Base-by-base conservation (phyloP, 2,797 vertebrate genomes). In the Calcarius lapponicus region DNA sequence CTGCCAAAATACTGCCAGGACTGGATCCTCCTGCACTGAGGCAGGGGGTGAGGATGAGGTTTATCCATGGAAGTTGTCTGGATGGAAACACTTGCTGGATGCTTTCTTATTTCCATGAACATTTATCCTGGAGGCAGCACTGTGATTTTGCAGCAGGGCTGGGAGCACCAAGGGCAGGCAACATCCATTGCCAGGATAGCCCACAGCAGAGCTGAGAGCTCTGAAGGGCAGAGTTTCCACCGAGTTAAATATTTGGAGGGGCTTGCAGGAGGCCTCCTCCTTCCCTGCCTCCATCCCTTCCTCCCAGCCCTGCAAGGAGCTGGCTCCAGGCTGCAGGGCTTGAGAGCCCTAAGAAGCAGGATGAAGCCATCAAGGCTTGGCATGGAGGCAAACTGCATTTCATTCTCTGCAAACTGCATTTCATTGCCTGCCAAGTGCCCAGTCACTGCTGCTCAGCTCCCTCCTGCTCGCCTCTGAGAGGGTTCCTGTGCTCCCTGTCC, bases 321-420 rank as follows among this genome's bases (percentile, higher is more conserved):
- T 36, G 29, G 86, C 90, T 90, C 65, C 83, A 62, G 86, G 80
- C 61, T 3, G 6, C 60, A 4, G 81, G 34, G 50, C 58, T 20
- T 22, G 58, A 76, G 91, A 93, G 88, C 80, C 84, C 87, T 17
- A 48, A 34, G 7, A 82, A 92, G 92, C 51, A 80, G 56, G 45
- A 34, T 1, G 75, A 42, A 89, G 84, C 91, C 91, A 95, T 91
- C 91, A 95, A 64, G 89, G 69, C 89, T 95, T 96, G 95, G 96
- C 84, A 4, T 42, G 7, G 64, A 93, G 71, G 89, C 86, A 85
- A 89, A 16, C 66, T 53, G 50, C 67, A 40, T 31, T 51, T 71
- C 67, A 18, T 31, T 19, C 36, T 80, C 57, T 74, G 83, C 86
- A 54, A 80, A 5, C 58, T 73, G 94, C 82, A 24, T 18, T 67